Base-by-base conservation (phyloP, 2,797 vertebrate genomes). In the Diceros bicornis region DNA sequence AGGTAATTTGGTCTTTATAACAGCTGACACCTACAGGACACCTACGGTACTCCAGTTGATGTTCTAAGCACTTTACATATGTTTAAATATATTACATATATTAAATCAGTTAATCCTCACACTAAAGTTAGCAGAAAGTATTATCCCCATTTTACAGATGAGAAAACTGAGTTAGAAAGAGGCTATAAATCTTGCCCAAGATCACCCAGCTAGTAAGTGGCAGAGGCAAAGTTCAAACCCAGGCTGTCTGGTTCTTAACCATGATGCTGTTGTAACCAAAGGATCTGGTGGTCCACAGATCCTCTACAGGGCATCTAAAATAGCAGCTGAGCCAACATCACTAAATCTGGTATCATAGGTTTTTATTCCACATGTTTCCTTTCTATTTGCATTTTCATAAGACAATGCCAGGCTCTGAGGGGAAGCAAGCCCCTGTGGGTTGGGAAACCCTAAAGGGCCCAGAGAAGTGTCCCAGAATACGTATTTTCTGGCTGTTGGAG, bases 131-230 rank as follows among this genome's bases (percentile, higher is more conserved):
- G 0, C 10, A 18, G 57, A 87, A 95, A 23, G 12, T 27, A 52
- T 68, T 57, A n/a, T 57, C 20, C n/a, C 23, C 12, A 20, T 85
- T 68, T 89, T 72, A 81, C 47, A 82, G 78, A 79, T 3, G 14
- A 91, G 29, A 86, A 89, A 57, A 68, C 91, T 47, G 72, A 92
- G 41, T 77, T 91, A 74, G 50, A 94, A 78, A 66, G 61, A 72
- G 32, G 17, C 88, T 61, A 47, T 71, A 75, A 57, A 64, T 74
- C 32, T 41, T 81, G 47, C 59, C 78, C 23, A 34, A 16, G 47
- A 85, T 59, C 52, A 95, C 29, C 37, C n/a, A 59, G 27, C 50
- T 57, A 10, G 7, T 50, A 52, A 89, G 7, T 12, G 18, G 17
- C 64, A 83, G 69, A 84, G n/a, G 8, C 64, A 61, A 83, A 72